Evolutionary conservation across 1,140 invertebrate genomes (phyloP), one percentile per base, ranked within the genome.

Genomic region (Zaprionus kolodkinae): DNA sequence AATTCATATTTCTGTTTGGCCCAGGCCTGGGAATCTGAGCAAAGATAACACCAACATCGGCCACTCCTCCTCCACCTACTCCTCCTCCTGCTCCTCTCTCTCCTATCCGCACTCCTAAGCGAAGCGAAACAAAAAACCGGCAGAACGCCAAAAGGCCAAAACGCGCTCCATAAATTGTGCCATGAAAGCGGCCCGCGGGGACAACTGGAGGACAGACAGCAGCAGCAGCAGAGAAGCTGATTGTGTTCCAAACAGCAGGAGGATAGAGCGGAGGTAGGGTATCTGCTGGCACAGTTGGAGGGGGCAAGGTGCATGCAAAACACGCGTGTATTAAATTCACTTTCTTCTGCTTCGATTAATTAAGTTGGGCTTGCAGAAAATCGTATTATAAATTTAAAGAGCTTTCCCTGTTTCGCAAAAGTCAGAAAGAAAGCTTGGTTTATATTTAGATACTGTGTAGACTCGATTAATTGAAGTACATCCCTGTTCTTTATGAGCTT

Each of bases 81-180:
- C n/a, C n/a, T n/a, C n/a, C n/a, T n/a, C n/a, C n/a, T n/a, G n/a
- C n/a, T n/a, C n/a, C n/a, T 4, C 30, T 3, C 30, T 4, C 30
- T 40, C 55, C 62, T 40, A 73, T 56, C 48, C 56, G 56, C 21
- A 21, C 76, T n/a, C n/a, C 80, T 64, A n/a, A 21, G 21, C 15
- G 54, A 55, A 64, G 38, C 33, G 33, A 61, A 61, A 59, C n/a
- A 45, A 81, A 81, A 78, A 72, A 71, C 59, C 76, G 72, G 72
- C 72, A 70, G 21, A 45, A 56, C 66, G 76, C 72, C 79, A 87
- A 86, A 78, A 87, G 82, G 83, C 79, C 82, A 87, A 84, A 71
- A 60, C 76, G 76, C 83, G 79, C 70, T 72, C 79, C 72, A 86
- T 86, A 86, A 86, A 86, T 86, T 86, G 71, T 65, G 72, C 64